Conservation (phyloP, 2,797 vertebrate species). For the Rhinichthys osculus region DNA sequence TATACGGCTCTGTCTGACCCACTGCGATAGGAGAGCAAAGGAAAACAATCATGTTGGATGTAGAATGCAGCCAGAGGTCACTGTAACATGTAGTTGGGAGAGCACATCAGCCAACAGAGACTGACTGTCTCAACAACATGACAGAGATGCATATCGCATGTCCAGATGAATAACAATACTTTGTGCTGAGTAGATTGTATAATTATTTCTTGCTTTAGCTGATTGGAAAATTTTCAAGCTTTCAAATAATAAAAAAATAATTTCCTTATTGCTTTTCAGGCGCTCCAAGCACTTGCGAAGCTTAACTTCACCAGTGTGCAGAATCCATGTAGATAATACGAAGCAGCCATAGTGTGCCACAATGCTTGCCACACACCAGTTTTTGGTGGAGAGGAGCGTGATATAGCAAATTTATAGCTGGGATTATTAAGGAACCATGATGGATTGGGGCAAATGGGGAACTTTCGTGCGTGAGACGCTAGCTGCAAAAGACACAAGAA, state of each 20-base stretch:
- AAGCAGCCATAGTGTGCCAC: background rate
- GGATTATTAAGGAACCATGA: background rate
- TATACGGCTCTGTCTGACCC: background rate
- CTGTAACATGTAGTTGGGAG: background rate
- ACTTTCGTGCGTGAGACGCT: background rate
- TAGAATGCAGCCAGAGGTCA: constrained; percentile 21
- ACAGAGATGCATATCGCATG: background rate
- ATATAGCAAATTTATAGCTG: background rate
- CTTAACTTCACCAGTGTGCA: too few relatives aligned
- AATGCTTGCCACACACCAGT: background rate
- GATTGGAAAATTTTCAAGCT: background rate
- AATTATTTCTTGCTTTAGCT: background rate
- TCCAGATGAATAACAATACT: constrained; percentile 3
- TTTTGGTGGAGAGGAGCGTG: background rate
- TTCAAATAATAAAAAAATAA: background rate
- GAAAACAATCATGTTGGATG: constrained; percentile 7
- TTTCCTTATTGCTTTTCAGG: background rate
- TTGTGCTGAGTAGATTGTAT: background rate
- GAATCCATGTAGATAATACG: background rate
- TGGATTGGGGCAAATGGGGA: background rate
- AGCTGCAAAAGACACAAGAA: background rate
- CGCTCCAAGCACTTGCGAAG: background rate
- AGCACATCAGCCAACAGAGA: background rate
- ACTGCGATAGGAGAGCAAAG: background rate
- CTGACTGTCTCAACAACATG: background rate